Conservation (phyloP, 2,113 vertebrate genomes). For the Myocastor coypus region DNA sequence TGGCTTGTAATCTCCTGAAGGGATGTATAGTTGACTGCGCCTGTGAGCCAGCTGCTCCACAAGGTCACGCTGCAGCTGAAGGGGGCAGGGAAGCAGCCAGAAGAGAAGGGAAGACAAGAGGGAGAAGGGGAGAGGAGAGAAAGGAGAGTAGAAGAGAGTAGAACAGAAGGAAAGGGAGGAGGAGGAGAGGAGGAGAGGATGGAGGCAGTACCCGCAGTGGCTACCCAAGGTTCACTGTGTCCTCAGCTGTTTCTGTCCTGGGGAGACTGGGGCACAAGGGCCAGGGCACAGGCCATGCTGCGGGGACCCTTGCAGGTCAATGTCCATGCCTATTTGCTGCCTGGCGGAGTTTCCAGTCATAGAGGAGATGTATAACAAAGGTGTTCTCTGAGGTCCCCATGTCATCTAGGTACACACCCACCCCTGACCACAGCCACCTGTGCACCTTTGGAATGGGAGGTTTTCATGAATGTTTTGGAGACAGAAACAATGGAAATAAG, state of each 20-base stretch:
- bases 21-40: too few relatives aligned
- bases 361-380: not conserved
- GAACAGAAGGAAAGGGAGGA: not conserved
- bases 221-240: not conserved
- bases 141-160: too few relatives aligned
- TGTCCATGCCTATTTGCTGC: too few relatives aligned
- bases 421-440: not conserved
- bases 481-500: not conserved
- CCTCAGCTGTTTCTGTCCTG: not conserved
- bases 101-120: too few relatives aligned
- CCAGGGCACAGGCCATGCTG: fast-evolving
- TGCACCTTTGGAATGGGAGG: slow-evolving; percentile 38
- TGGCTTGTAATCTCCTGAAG: too few relatives aligned
- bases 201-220: not conserved
- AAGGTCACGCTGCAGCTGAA: too few relatives aligned
- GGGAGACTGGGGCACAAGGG: not conserved
- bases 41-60: not conserved
- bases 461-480: slow-evolving; percentile 3
- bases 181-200: not conserved
- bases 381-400: fast-evolving
- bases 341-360: not conserved
- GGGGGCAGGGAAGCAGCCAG: too few relatives aligned
- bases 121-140: not conserved
- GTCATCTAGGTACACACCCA: not conserved
- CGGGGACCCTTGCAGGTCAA: too few relatives aligned